Percentiles rank a stretch among this genome's conserved stretches.
Conservation (phyloP, 2,797 vertebrate species). For the Melanotaenia maccullochi region DNA sequence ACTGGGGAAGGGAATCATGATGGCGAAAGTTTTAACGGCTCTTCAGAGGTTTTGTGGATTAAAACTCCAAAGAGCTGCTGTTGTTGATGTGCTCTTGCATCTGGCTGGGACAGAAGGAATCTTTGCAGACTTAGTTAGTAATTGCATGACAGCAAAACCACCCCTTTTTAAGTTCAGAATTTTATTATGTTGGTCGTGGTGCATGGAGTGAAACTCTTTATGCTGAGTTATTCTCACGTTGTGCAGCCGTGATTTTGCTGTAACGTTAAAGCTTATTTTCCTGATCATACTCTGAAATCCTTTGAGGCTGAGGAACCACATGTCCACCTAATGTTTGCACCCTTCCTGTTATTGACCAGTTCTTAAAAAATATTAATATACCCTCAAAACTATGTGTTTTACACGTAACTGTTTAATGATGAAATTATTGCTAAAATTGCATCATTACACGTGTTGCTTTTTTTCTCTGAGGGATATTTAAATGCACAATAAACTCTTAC, state of each 20-base stretch:
- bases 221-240: slow-evolving; percentile 40
- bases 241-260: slow-evolving; percentile 8
- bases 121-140: slow-evolving; percentile 63
- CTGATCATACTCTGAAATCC: neutral
- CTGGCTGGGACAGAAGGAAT: slow-evolving; percentile 55
- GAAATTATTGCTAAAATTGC: slow-evolving; percentile 70
- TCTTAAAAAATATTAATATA: slow-evolving; percentile 20
- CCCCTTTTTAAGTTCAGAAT: slow-evolving; percentile 27
- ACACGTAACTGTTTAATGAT: slow-evolving; percentile 68
- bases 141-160: slow-evolving; percentile 55
- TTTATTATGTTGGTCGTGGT: slow-evolving; percentile 49
- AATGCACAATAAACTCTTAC: slow-evolving; percentile 72
- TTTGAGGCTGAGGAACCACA: slow-evolving; percentile 18
- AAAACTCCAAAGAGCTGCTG: slow-evolving; percentile 38
- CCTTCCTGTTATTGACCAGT: slow-evolving; percentile 47
- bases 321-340: slow-evolving; percentile 33
- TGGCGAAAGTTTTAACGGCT: slow-evolving; percentile 50
- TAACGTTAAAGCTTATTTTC: slow-evolving; percentile 1
- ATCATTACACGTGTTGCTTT: slow-evolving; percentile 70
- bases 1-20: slow-evolving; percentile 37
- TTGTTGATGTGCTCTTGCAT: slow-evolving; percentile 42
- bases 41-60: slow-evolving; percentile 45
- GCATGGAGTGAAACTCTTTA: slow-evolving; percentile 22
- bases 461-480: slow-evolving; percentile 74
- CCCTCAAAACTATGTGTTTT: slow-evolving; percentile 56